Evolutionary conservation across 2,888 invertebrate species (phyloP).

Genomic region (Melolontha melolontha): DNA sequence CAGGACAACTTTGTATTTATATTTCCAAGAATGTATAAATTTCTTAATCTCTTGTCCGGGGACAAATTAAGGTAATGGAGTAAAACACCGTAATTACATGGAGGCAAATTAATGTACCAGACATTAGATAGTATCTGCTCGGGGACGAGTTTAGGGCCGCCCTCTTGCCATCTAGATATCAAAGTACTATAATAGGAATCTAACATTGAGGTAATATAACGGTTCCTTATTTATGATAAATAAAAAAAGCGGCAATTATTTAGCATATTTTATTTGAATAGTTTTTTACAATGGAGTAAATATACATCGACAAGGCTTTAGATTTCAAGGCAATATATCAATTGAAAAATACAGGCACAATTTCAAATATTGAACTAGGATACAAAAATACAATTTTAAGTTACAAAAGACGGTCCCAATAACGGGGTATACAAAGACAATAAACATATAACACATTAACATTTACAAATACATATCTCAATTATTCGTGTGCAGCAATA

Average conservation of each 20-base stretch:
- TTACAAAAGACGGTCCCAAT: constrained; percentile 28
- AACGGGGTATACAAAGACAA: constrained; percentile 24
- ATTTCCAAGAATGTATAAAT: no score
- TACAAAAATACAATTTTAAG: constrained; percentile 41
- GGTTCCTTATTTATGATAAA: background rate
- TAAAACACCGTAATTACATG: no score
- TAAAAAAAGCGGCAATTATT: constrained; percentile 5
- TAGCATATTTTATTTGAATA: constrained; percentile 37
- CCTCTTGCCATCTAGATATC: no score
- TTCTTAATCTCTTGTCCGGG: no score
- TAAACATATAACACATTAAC: constrained; percentile 26
- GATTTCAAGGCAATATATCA: constrained; percentile 38
- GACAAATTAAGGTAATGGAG: no score
- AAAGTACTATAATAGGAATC: no score
- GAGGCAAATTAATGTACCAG: no score
- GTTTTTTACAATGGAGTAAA: constrained; percentile 44
- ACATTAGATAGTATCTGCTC: no score
- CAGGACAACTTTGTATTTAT: no score
- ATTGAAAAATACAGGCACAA: constrained; percentile 40
- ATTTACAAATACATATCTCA: constrained; percentile 13
- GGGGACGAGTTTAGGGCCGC: no score
- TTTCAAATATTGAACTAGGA: constrained; percentile 38
- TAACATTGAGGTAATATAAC: no score
- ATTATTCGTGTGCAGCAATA: constrained; percentile 20
- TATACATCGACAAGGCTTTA: constrained; percentile 44